Percentiles rank a stretch among this genome's conserved stretches.
Evolutionary conservation across 2,888 invertebrate species (phyloP).

Genomic region (Patella pellucida): DNA sequence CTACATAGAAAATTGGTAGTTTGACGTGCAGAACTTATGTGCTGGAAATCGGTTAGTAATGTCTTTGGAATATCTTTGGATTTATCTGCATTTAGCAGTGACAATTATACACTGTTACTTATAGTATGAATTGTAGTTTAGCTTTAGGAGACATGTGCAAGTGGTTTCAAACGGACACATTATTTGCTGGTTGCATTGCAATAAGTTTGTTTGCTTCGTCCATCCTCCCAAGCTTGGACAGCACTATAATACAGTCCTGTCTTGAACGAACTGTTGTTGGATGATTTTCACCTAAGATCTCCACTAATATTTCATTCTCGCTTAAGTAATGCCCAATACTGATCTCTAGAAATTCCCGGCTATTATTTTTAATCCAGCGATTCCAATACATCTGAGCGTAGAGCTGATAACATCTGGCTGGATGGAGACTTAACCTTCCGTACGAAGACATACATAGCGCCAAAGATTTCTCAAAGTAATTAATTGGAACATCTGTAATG

Average conservation of each 20-base stretch:
- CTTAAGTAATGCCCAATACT: conserved; percentile 37
- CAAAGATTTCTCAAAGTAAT: conserved; percentile 40
- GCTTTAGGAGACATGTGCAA: not conserved
- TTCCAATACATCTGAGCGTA: conserved; percentile 52
- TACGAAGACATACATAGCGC: conserved; percentile 42
- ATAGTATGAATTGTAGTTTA: too few relatives aligned
- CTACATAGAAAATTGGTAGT: too few relatives aligned
- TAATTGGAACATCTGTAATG: conserved; percentile 40
- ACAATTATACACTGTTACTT: too few relatives aligned
- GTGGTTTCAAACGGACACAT: not conserved
- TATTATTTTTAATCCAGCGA: conserved; percentile 21
- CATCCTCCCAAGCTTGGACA: conserved; percentile 37
- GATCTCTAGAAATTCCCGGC: conserved; percentile 29
- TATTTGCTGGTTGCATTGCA: conserved; percentile 31
- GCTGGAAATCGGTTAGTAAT: too few relatives aligned
- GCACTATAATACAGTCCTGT: conserved; percentile 48
- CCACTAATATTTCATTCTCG: conserved; percentile 43
- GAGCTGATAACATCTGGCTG: conserved; percentile 46
- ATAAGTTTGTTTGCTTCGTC: conserved; percentile 36
- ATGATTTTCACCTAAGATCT: conserved; percentile 41
- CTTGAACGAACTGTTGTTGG: conserved; percentile 46
- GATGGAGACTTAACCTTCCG: conserved; percentile 43
- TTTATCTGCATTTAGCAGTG: too few relatives aligned
- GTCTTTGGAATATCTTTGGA: too few relatives aligned
- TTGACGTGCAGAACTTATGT: too few relatives aligned